phyloP scores from a whole-genome alignment of 2,888 invertebrate species.

The Sipha maydis region DNA sequence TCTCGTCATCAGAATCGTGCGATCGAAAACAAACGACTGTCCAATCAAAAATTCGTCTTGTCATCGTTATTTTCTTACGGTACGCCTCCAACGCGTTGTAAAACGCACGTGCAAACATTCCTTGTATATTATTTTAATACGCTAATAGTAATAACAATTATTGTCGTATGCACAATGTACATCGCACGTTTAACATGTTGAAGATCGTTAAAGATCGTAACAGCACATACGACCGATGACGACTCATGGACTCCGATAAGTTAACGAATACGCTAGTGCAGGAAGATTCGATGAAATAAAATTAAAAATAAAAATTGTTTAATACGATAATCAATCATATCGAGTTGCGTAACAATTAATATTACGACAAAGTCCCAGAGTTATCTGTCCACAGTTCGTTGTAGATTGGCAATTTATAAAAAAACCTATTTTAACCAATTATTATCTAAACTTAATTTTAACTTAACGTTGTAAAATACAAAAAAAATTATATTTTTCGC shows the following conservation, averaged over 20 bases:
- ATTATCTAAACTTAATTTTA: too few species aligned
- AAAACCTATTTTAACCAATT: not conserved
- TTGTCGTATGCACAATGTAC: not conserved
- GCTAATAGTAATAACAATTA: not conserved
- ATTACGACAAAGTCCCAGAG: not conserved
- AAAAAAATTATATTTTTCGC: too few species aligned
- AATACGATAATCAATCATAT: not conserved
- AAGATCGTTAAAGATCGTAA: too few species aligned
- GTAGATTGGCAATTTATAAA: not conserved
- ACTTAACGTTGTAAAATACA: too few species aligned
- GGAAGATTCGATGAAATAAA: not conserved
- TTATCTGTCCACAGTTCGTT: not conserved
- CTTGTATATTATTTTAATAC: not conserved
- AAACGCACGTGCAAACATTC: not conserved
- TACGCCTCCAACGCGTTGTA: too few species aligned
- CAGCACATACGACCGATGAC: not conserved
- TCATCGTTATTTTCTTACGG: conserved; percentile 8
- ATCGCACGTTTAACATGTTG: not conserved
- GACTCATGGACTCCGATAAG: not conserved
- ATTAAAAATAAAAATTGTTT: not conserved
- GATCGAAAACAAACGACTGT: not conserved
- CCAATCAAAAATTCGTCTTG: conserved; percentile 2
- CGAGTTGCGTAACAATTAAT: not conserved
- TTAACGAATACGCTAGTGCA: not conserved
- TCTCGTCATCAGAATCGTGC: conserved; percentile 46